Percentiles rank a stretch among this genome's conserved stretches.
Evolutionary conservation across 2,113 vertebrate genomes (phyloP).

Genomic region (Cyprichromis sp.): DNA sequence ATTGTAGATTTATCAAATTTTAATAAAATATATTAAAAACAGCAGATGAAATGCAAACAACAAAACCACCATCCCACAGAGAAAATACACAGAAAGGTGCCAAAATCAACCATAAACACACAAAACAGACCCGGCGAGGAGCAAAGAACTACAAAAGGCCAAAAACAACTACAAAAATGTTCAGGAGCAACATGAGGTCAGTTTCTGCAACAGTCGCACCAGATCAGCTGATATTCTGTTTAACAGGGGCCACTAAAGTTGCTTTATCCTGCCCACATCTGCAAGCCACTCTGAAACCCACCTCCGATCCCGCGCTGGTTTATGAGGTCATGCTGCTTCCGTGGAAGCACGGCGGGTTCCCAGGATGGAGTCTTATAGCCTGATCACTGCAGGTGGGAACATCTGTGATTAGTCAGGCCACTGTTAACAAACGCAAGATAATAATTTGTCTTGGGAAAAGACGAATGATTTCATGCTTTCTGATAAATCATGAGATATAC

Average conservation of each 20-base stretch:
- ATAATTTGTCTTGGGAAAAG: neutral
- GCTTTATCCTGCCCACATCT: neutral
- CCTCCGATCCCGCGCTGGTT: neutral
- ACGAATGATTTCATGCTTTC: neutral
- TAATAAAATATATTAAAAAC: neutral
- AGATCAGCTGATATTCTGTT: neutral
- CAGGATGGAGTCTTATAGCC: neutral
- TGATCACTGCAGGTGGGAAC: neutral
- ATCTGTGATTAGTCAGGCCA: neutral
- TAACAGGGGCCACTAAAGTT: neutral
- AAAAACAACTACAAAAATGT: neutral
- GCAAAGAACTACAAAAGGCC: neutral
- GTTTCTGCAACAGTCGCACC: neutral
- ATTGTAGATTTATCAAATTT: fast-evolving
- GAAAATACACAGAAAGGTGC: neutral
- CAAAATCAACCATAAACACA: neutral
- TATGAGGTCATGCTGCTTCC: neutral
- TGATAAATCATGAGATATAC: neutral
- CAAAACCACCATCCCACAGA: fast-evolving
- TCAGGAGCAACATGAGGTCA: neutral
- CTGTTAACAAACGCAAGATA: neutral
- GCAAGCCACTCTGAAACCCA: neutral
- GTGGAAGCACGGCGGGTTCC: neutral
- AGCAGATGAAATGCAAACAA: neutral
- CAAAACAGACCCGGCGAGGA: fast-evolving